Evolutionary conservation across 1,140 invertebrate genomes (phyloP), one percentile per base, ranked within the genome.

Genomic region (Drosophila tristis): DNA sequence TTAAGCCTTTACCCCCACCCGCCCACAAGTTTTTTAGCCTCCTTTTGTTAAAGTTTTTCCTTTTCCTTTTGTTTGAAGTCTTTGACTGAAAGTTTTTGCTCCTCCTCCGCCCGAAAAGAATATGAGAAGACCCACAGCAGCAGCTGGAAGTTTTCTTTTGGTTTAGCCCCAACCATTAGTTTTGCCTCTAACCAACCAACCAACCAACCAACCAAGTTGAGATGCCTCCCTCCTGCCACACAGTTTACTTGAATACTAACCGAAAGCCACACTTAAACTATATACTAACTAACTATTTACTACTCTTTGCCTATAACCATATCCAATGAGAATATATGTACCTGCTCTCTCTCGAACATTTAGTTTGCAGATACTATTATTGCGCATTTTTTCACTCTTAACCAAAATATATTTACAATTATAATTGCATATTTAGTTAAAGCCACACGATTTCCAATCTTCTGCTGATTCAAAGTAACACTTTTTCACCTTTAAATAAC

Each of bases 401-500:
- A 80, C 43, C 64, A 25, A 66, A 57, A 59, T 74, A 65, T 61
- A 48, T 51, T 47, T 70, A n/a, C 8, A 53, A 53, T 55, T 54
- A 48, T 53, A 64, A 49, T 71, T 51, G 44, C 62, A 59, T 47
- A 51, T 74, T 71, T 59, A 57, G 45, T 82, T 61, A 59, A 66
- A 43, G 61, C 57, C 65, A 62, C 80, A 85, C 74, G 57, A 31
- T 55, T 78, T 53, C 23, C 11, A 4, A 13, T 63, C 71, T 82
- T 64, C 70, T 82, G 60, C 80, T 66, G 63, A 57, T 70, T 81
- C 35, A 62, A 54, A 74, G 51, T 75, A 75, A 64, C 54, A 85
- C 64, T 51, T 48, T 57, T 58, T 62, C 66, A 68, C 64, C 42
- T 65, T 55, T 77, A 74, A 66, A 76, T 61, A 72, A 64, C 47